Evolutionary conservation across 1,140 invertebrate species (phyloP).

Genomic region (Sarcophaga peregrina): DNA sequence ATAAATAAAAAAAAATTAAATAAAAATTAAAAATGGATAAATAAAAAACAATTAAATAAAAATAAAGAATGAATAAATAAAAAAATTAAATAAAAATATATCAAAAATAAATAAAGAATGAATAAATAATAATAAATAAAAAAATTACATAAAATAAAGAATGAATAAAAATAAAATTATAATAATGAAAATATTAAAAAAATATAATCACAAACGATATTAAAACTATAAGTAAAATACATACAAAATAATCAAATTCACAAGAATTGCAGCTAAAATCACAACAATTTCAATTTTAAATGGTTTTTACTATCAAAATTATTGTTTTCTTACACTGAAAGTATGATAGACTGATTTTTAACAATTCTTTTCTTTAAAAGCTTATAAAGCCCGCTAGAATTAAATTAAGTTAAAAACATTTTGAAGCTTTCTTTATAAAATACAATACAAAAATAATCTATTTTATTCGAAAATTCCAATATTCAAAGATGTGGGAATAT

Average conservation of each 20-base stretch:
- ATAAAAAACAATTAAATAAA: neutral
- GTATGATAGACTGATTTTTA: too few species aligned
- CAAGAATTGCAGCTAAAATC: neutral
- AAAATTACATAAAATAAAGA: neutral
- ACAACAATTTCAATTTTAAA: too few species aligned
- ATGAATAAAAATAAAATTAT: neutral
- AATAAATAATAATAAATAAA: neutral
- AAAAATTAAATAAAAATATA: neutral
- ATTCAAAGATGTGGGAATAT: too few species aligned
- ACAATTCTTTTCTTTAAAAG: too few species aligned
- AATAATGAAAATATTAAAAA: neutral
- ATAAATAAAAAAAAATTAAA: neutral
- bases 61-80: neutral
- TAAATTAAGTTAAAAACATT: too few species aligned
- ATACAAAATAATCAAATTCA: neutral
- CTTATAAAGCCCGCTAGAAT: too few species aligned
- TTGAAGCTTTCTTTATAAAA: too few species aligned
- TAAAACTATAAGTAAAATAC: neutral
- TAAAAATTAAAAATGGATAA: neutral
- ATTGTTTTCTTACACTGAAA: too few species aligned
- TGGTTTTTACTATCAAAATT: too few species aligned
- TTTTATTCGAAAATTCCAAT: too few species aligned
- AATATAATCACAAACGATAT: neutral
- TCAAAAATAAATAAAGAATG: neutral
- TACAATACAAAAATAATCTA: too few species aligned